Evolutionary conservation across 2,113 vertebrate genomes (phyloP).

Genomic region (Halcyon malimbica): DNA sequence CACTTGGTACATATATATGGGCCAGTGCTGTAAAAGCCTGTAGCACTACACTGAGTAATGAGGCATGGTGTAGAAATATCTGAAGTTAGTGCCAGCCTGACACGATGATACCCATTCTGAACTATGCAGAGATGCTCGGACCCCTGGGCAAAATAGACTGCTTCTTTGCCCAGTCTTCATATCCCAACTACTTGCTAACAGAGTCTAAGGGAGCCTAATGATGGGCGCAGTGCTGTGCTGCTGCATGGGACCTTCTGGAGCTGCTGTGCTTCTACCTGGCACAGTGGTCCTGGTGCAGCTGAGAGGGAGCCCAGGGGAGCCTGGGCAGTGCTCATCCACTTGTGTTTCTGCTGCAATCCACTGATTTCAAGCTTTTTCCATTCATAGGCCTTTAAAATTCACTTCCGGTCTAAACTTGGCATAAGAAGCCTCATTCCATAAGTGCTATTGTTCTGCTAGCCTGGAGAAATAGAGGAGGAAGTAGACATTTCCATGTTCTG

Average conservation of each 20-base stretch:
- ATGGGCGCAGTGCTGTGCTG: background rate
- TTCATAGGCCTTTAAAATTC: background rate
- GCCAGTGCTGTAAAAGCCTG: background rate
- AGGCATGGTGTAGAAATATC: background rate
- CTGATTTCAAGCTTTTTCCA: background rate
- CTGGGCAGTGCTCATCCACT: background rate
- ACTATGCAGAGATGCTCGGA: background rate
- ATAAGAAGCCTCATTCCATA: background rate
- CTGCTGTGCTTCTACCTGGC: background rate
- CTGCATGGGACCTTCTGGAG: background rate
- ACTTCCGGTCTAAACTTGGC: background rate
- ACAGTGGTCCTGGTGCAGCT: background rate
- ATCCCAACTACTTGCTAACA: background rate
- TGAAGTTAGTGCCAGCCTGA: background rate
- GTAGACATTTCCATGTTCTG: background rate
- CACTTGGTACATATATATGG: background rate
- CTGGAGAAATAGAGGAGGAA: background rate
- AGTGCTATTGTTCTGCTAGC: background rate
- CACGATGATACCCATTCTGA: background rate
- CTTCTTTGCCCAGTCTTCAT: background rate
- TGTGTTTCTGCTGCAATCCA: background rate
- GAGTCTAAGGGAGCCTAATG: background rate
- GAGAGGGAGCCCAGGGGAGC: background rate
- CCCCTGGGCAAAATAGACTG: background rate
- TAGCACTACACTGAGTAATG: background rate